Conservation (phyloP, 2,113 vertebrate species). For the Urocitellus parryii region DNA sequence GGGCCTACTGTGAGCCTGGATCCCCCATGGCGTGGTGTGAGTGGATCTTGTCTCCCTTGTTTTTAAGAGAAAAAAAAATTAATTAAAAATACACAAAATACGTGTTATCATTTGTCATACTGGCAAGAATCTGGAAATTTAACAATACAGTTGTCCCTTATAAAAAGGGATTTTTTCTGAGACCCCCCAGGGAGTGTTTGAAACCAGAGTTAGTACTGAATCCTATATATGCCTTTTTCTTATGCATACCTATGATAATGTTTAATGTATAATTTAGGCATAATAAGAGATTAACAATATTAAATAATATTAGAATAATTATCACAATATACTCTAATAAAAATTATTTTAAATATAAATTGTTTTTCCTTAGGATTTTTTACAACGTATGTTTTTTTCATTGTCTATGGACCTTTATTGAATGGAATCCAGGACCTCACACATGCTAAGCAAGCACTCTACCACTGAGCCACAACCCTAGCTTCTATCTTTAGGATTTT, state of each 20-base stretch:
- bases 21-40: no score
- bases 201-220: not conserved
- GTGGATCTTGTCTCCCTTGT: not conserved
- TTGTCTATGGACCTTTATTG: no score
- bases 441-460: no score
- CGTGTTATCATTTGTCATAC: not conserved
- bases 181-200: not conserved
- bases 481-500: not conserved
- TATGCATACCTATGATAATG: not conserved
- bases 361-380: not conserved
- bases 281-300: not conserved
- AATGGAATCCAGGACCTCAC: no score
- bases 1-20: no score
- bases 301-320: not conserved
- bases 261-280: not conserved
- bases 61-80: not conserved
- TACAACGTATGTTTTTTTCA: not conserved
- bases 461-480: no score
- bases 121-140: not conserved
- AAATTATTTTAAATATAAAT: not conserved
- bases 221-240: not conserved
- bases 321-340: not conserved
- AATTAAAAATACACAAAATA: not conserved
- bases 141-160: not conserved
- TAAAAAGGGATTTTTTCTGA: not conserved